Conservation (phyloP, 2,888 invertebrate genomes). For the Melinaea marsaeus region DNA sequence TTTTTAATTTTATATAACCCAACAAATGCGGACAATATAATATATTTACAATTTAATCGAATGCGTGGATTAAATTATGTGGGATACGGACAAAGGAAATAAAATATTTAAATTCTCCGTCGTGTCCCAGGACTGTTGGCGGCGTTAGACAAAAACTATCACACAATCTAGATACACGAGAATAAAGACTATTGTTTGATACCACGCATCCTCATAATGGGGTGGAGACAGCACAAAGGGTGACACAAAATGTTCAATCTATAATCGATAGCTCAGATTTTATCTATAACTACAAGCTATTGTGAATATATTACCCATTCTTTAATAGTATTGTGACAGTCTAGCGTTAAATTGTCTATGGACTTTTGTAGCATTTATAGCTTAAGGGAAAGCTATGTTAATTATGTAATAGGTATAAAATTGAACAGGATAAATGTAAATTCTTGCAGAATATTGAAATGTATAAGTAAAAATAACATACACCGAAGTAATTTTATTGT, state of each 20-base stretch:
- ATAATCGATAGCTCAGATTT: slow-evolving; percentile 64
- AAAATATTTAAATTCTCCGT: slow-evolving; percentile 3
- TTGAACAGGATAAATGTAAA: too few relatives aligned
- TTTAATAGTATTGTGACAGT: slow-evolving; percentile 42
- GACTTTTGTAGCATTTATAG: slow-evolving; percentile 11
- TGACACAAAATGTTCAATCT: slow-evolving; percentile 53
- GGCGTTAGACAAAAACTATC: slow-evolving; percentile 34
- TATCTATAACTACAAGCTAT: slow-evolving; percentile 59
- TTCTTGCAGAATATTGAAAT: too few relatives aligned
- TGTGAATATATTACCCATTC: slow-evolving; percentile 47
- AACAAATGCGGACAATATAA: too few relatives aligned
- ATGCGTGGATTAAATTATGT: too few relatives aligned
- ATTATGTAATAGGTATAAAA: too few relatives aligned
- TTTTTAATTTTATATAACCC: too few relatives aligned
- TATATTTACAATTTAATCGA: neutral
- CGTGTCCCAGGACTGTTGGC: slow-evolving; percentile 5
- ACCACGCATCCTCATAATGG: slow-evolving; percentile 49
- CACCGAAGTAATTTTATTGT: too few relatives aligned
- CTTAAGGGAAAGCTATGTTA: too few relatives aligned
- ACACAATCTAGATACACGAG: slow-evolving; percentile 43
- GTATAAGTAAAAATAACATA: too few relatives aligned
- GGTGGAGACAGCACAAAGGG: slow-evolving; percentile 71
- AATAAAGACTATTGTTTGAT: slow-evolving; percentile 61
- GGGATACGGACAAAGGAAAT: slow-evolving; percentile 1
- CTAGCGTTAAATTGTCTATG: slow-evolving; percentile 31